A percentile compares a stretch with the other conserved stretches of the same genome.
These are phyloP conservation scores for Cerceris rybyensis DNA, from an alignment of 2,888 invertebrate species.

Conservation along the genomic window DNA sequence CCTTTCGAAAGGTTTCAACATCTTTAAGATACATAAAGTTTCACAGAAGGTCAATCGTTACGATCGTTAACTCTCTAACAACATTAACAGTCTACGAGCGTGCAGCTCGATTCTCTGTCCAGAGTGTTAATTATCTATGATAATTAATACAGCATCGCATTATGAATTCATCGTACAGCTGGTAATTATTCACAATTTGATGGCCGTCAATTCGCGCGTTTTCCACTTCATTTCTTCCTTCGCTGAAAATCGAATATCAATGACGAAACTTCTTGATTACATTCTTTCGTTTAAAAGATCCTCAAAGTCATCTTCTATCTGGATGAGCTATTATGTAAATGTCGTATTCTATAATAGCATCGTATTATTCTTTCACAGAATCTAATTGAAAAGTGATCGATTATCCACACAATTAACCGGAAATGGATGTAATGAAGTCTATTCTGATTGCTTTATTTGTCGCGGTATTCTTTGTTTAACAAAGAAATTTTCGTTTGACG, in stretches of 20 bases:
- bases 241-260: conserved; percentile 34
- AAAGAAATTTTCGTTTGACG: neutral
- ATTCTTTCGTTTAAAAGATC: conserved; percentile 9
- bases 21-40: conserved; percentile 17
- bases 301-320: neutral
- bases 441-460: neutral
- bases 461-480: neutral
- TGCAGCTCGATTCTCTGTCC: conserved; percentile 5
- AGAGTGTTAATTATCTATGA: conserved; percentile 70
- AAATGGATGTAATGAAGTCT: no score
- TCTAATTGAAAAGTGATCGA: no score
- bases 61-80: conserved; percentile 30
- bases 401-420: no score
- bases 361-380: neutral
- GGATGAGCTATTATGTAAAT: no score
- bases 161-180: conserved; percentile 71
- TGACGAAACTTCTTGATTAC: conserved; percentile 32
- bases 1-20: conserved; percentile 11
- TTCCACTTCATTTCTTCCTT: conserved; percentile 27
- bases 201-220: conserved; percentile 51
- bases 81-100: conserved; percentile 40
- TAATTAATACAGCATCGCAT: conserved; percentile 73
- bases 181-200: conserved; percentile 72
- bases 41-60: conserved; percentile 25
- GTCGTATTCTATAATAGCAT: neutral